These are phyloP conservation scores for Cephalotes varians DNA, from an alignment of 2,888 invertebrate genomes.

Conservation along the genomic window DNA sequence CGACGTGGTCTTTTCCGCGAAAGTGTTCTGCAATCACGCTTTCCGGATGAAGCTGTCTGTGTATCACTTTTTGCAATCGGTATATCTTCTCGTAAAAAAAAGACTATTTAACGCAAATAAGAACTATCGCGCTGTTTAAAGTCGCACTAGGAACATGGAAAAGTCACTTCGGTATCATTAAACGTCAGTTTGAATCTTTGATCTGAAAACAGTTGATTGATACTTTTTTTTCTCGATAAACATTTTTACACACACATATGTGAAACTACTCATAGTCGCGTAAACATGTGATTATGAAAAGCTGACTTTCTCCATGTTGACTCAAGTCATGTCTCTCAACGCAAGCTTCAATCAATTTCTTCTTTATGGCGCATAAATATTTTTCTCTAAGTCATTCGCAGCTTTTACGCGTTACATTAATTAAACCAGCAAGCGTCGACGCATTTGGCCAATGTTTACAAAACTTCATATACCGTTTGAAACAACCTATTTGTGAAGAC, in stretches of 20 bases:
- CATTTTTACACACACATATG: neutral
- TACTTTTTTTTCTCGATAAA: neutral
- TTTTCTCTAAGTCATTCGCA: constrained; percentile 18
- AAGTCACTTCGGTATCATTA: neutral
- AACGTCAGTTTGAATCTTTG: neutral
- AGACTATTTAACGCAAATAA: neutral
- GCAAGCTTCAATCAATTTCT: constrained; percentile 48
- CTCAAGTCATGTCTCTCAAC: constrained; percentile 1
- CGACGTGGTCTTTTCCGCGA: constrained; percentile 57
- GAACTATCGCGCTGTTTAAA: neutral
- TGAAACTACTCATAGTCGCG: neutral
- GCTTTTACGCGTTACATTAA: constrained; percentile 39
- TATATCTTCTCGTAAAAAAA: constrained; percentile 1
- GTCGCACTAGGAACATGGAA: neutral
- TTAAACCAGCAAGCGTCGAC: constrained; percentile 18
- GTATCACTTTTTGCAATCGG: neutral
- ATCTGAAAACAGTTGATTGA: neutral
- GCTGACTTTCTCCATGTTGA: constrained; percentile 38
- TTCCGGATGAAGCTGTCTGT: neutral
- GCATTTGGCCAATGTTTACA: constrained; percentile 25
- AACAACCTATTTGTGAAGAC: constrained; percentile 17
- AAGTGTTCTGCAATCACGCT: constrained; percentile 35
- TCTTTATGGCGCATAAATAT: constrained; percentile 42
- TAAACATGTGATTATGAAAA: constrained; percentile 34
- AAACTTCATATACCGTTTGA: constrained; percentile 7